A percentile compares a stretch with the other conserved stretches of the same genome.
These are phyloP conservation scores for Macrotus californicus DNA, from an alignment of 2,113 vertebrate genomes.

Conservation along the genomic window DNA sequence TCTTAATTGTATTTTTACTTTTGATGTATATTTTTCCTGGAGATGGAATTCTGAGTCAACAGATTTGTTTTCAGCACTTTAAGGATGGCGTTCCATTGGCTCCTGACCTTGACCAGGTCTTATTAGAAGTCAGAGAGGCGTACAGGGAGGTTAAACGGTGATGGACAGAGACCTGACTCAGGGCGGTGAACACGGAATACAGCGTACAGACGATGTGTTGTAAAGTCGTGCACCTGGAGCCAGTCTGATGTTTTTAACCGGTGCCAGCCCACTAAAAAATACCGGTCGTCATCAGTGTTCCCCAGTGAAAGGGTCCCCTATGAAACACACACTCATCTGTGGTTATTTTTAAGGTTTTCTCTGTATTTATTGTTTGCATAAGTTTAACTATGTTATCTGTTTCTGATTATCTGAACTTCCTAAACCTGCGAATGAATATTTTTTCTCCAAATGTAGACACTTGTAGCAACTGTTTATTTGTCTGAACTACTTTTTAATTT, in stretches of 20 bases:
- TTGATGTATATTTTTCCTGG: not conserved
- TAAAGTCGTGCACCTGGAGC: too few species aligned
- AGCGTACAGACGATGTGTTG: too few species aligned
- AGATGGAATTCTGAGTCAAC: not conserved
- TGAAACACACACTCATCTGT: not conserved
- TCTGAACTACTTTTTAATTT: not conserved
- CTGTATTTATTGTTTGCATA: not conserved
- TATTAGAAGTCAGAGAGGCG: not conserved
- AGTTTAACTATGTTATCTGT: not conserved
- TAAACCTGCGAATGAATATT: not conserved
- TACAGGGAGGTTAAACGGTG: too few species aligned
- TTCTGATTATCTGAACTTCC: not conserved
- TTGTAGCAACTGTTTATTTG: not conserved
- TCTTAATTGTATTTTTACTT: not conserved
- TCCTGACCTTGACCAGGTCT: not conserved
- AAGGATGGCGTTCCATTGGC: not conserved
- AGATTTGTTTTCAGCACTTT: not conserved
- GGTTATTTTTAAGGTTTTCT: not conserved
- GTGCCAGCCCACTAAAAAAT: too few species aligned
- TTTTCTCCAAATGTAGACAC: not conserved
- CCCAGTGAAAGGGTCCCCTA: not conserved
- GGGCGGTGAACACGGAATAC: too few species aligned
- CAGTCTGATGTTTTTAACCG: too few species aligned
- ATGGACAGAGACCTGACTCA: too few species aligned
- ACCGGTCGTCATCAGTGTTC: too few species aligned